Percentiles rank a stretch among this genome's conserved stretches.
Conservation (phyloP, 2,888 invertebrate species). For the Caenorhabditis sp. region DNA sequence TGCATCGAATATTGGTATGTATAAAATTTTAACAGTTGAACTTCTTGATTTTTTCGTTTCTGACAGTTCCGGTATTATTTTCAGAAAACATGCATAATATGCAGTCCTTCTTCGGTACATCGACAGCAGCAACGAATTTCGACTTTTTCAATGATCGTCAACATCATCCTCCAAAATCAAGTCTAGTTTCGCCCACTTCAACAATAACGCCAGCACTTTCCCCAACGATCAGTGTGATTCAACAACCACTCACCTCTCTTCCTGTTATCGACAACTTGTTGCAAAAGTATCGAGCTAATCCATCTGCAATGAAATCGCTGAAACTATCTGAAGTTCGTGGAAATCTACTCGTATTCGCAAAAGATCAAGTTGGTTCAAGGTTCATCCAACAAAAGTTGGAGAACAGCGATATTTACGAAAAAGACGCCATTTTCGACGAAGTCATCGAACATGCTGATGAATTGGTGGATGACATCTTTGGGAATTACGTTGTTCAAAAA, state of each 20-base stretch:
- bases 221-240: slow-evolving; percentile 1
- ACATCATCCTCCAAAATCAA: not conserved
- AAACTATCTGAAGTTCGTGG: slow-evolving; percentile 88
- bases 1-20: not conserved
- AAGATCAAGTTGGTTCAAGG: slow-evolving; percentile 93
- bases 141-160: not conserved
- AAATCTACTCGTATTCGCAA: slow-evolving; percentile 98
- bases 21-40: too few species aligned
- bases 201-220: slow-evolving; percentile 24
- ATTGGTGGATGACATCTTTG: slow-evolving; percentile 99
- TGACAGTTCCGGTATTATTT: not conserved
- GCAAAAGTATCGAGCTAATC: slow-evolving; percentile 27
- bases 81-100: not conserved
- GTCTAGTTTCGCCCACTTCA: not conserved
- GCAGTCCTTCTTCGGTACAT: not conserved
- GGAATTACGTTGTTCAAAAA: slow-evolving; percentile 92
- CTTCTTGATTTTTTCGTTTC: not conserved
- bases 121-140: not conserved
- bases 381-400: slow-evolving; percentile 99
- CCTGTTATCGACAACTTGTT: slow-evolving; percentile 18
- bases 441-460: slow-evolving; percentile 91
- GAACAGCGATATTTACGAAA: slow-evolving; percentile 91
- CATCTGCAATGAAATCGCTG: slow-evolving; percentile 20
- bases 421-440: slow-evolving; percentile 97
- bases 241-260: slow-evolving; percentile 6